These are phyloP conservation scores for Trachelus tabidus DNA, from an alignment of 2,888 invertebrate genomes.

Conservation along the genomic window DNA sequence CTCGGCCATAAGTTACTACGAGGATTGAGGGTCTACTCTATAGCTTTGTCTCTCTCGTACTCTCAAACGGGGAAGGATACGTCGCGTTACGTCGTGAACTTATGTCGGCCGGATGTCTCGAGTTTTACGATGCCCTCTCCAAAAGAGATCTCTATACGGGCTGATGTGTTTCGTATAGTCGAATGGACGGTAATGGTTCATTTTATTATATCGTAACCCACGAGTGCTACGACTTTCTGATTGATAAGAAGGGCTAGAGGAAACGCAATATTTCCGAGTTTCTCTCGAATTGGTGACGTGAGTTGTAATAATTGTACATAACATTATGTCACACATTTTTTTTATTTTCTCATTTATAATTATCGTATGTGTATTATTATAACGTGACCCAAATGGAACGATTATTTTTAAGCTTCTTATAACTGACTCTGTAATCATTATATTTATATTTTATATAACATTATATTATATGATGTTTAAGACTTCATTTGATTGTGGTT, in stretches of 20 bases:
- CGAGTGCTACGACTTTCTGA: slow-evolving; percentile 43
- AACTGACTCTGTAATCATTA: background rate
- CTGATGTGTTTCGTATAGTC: slow-evolving; percentile 15
- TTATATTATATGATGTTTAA: background rate
- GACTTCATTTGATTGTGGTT: background rate
- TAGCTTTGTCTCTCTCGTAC: slow-evolving; percentile 6
- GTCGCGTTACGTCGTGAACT: slow-evolving; percentile 37
- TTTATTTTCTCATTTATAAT: background rate
- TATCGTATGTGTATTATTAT: too few species aligned
- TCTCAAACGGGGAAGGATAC: slow-evolving; percentile 17
- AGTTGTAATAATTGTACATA: background rate
- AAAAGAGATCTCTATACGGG: slow-evolving; percentile 14
- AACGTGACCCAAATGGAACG: background rate
- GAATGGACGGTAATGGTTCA: slow-evolving; percentile 38
- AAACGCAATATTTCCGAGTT: background rate
- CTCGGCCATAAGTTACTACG: background rate
- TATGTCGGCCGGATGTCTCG: slow-evolving; percentile 48
- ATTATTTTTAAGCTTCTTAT: background rate
- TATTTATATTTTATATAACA: background rate
- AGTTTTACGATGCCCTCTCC: slow-evolving; percentile 51
- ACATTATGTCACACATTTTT: background rate
- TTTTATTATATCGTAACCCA: slow-evolving; percentile 58
- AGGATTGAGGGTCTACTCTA: slow-evolving; percentile 15
- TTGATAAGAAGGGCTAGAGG: slow-evolving; percentile 40
- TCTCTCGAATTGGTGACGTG: background rate